Percentiles rank a stretch among this genome's conserved stretches.
phyloP scores from a whole-genome alignment of 64 coral and sea anemone species.

The Cladopsammia gracilis region DNA sequence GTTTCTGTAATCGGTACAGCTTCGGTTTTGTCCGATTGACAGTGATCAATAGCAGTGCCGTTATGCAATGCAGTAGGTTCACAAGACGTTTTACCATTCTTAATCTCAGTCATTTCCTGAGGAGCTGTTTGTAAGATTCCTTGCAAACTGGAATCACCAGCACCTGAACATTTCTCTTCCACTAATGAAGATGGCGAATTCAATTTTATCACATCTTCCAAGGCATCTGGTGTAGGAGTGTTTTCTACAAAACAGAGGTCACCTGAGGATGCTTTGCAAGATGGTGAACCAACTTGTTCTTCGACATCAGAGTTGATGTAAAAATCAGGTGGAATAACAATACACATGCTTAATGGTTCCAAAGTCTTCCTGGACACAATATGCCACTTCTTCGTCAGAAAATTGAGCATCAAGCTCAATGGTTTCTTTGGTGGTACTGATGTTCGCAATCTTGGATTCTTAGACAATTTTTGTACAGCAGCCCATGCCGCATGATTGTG shows the following conservation, averaged over 20 bases:
- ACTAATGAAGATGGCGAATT: not conserved
- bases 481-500: constrained; percentile 87
- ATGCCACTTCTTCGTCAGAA: constrained; percentile 90
- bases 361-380: constrained; percentile 42
- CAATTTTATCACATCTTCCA: not conserved
- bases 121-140: not conserved
- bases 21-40: not conserved
- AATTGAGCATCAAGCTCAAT: constrained; percentile 72
- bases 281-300: constrained; percentile 28
- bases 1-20: not conserved
- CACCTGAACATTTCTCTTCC: not conserved
- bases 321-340: constrained; percentile 72
- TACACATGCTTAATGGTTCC: constrained; percentile 55
- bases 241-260: constrained; percentile 17
- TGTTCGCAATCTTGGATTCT: constrained; percentile 91
- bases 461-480: constrained; percentile 83
- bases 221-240: not conserved
- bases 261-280: not conserved
- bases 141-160: not conserved
- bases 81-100: not conserved
- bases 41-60: not conserved
- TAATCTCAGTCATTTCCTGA: not conserved
- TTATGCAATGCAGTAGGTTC: not conserved
- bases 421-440: constrained; percentile 88
- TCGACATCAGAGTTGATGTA: not conserved